phyloP scores from a whole-genome alignment of 2,888 invertebrate species.

The Palloptera scutellata region DNA sequence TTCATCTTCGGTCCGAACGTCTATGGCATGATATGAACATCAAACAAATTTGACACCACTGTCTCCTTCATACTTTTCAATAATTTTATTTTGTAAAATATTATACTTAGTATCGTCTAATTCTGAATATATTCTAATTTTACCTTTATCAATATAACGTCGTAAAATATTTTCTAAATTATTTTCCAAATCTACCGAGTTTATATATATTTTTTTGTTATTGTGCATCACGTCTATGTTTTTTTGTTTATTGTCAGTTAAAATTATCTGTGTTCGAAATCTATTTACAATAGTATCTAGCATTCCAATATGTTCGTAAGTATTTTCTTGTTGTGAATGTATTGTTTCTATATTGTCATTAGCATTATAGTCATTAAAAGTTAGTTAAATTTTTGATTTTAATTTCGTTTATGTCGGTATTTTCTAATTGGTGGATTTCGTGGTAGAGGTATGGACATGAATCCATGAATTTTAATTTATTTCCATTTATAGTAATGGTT shows the following conservation, averaged over 20 bases:
- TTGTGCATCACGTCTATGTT: neutral
- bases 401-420: constrained; percentile 14
- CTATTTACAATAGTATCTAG: neutral
- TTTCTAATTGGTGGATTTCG: neutral
- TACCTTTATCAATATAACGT: too few species aligned
- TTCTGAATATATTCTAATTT: constrained; percentile 26
- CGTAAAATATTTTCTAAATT: too few species aligned
- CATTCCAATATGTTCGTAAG: constrained; percentile 7
- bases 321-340: constrained; percentile 6
- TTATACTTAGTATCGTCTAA: constrained; percentile 28
- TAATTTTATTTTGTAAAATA: constrained; percentile 34
- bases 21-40: constrained; percentile 20
- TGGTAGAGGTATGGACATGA: neutral
- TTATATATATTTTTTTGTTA: too few species aligned
- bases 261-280: constrained; percentile 11
- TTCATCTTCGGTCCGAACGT: too few species aligned
- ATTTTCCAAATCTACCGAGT: constrained; percentile 4
- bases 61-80: neutral
- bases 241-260: neutral
- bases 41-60: too few species aligned
- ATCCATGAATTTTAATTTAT: too few species aligned
- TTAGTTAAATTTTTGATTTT: too few species aligned
- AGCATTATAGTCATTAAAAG: too few species aligned
- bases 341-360: neutral
- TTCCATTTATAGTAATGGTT: constrained; percentile 10